Evolutionary conservation across 1,140 invertebrate species (phyloP).

Genomic region (Micrasema minimum): DNA sequence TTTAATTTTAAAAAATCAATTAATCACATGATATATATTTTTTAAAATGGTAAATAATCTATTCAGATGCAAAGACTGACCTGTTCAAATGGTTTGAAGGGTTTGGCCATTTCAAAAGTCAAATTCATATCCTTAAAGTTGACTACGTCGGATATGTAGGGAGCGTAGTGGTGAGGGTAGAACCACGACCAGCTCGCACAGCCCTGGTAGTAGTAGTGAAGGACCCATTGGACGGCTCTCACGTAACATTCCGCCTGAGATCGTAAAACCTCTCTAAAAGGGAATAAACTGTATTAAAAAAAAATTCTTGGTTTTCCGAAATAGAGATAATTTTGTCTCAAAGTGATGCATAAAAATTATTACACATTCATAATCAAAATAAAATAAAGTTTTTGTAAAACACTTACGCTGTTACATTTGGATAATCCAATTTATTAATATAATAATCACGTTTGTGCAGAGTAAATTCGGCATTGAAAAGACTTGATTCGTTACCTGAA

Average conservation of each 20-base stretch:
- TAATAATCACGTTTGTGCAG: constrained; percentile 93
- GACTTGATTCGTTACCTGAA: constrained; percentile 55
- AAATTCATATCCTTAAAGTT: constrained; percentile 80
- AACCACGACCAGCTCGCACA: constrained; percentile 98
- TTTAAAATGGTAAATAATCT: neutral
- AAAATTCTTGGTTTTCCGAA: too few relatives aligned
- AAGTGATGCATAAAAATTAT: neutral
- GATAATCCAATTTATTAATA: constrained; percentile 86
- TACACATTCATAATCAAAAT: neutral
- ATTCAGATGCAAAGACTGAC: constrained; percentile 56
- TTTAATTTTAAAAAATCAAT: neutral
- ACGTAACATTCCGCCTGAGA: constrained; percentile 91
- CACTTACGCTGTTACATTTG: constrained; percentile 75
- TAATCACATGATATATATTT: neutral
- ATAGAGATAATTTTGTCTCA: neutral
- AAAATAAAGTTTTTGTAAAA: neutral
- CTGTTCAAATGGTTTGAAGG: constrained; percentile 96
- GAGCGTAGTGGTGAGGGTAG: constrained; percentile 96
- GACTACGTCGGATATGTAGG: constrained; percentile 93
- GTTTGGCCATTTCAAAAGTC: constrained; percentile 84
- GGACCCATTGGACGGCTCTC: constrained; percentile 94
- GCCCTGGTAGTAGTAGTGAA: constrained; percentile 96
- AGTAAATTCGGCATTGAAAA: constrained; percentile 79
- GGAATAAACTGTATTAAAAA: neutral
- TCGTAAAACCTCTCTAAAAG: constrained; percentile 75